A percentile compares a stretch with the other conserved stretches of the same genome.
These are phyloP conservation scores for Callaeas wilsoni DNA, from an alignment of 2,113 vertebrate species.

Conservation along the genomic window DNA sequence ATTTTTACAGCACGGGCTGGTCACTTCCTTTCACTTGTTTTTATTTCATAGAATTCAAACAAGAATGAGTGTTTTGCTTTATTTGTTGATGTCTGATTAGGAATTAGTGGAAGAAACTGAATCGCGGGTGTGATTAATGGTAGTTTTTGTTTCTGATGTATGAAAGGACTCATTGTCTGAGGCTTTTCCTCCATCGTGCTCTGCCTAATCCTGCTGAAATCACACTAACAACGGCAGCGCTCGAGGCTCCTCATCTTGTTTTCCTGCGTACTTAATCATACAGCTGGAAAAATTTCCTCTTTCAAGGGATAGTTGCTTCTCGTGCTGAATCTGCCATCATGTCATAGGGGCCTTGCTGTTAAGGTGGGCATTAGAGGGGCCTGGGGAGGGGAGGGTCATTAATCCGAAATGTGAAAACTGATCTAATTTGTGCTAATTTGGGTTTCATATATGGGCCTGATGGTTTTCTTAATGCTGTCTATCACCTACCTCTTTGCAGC, in stretches of 20 bases:
- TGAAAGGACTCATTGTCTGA: conserved; percentile 59
- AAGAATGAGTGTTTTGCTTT: conserved; percentile 50
- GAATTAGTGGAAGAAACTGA: conserved; percentile 54
- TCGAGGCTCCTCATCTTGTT: not conserved
- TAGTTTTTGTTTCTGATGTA: conserved; percentile 42
- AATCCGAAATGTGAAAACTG: not conserved
- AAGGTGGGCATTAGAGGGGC: not conserved
- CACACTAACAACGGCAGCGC: not conserved
- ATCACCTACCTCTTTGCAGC: not conserved
- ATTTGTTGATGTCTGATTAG: conserved; percentile 55
- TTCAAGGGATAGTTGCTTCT: not conserved
- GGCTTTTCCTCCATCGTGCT: conserved; percentile 28
- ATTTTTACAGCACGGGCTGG: not conserved
- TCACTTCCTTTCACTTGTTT: conserved; percentile 8
- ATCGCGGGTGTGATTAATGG: conserved; percentile 33
- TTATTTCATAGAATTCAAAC: conserved; percentile 37
- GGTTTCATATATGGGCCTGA: not conserved
- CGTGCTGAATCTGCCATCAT: accelerated
- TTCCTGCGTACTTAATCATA: not conserved
- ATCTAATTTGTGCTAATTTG: not conserved
- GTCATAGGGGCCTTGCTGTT: not conserved
- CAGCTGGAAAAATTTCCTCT: not conserved
- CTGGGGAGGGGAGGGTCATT: not conserved
- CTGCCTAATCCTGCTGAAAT: conserved; percentile 50
- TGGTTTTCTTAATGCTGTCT: not conserved